phyloP scores from a whole-genome alignment of 2,888 invertebrate genomes.

The Eutolmus rufibarbis region DNA sequence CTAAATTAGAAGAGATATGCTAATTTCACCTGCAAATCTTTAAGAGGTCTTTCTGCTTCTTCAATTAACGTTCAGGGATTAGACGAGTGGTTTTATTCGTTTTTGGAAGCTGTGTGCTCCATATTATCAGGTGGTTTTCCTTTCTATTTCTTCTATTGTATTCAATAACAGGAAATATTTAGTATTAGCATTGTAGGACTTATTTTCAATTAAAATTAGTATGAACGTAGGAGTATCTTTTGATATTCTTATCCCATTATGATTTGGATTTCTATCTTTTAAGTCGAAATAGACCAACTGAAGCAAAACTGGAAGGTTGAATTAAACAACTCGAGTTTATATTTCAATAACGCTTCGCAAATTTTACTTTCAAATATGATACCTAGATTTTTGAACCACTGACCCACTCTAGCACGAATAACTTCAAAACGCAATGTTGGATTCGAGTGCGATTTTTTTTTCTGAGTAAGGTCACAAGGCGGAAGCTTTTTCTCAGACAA shows the following conservation, averaged over 20 bases:
- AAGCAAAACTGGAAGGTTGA: not conserved
- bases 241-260: not conserved
- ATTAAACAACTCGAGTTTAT: not conserved
- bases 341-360: not conserved
- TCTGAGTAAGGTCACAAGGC: too few species aligned
- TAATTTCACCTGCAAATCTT: not conserved
- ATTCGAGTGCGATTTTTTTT: too few species aligned
- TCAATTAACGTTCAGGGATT: not conserved
- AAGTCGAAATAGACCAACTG: not conserved
- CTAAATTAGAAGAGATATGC: constrained; percentile 1
- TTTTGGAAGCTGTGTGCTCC: not conserved
- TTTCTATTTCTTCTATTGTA: not conserved
- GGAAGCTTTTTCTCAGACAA: too few species aligned
- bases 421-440: too few species aligned
- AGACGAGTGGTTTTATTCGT: not conserved
- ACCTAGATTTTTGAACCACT: too few species aligned
- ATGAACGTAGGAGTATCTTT: not conserved
- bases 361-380: too few species aligned
- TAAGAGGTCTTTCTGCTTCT: not conserved
- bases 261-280: not conserved
- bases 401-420: too few species aligned
- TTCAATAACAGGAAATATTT: not conserved
- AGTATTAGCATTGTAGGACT: not conserved
- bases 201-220: not conserved
- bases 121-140: not conserved